Conservation (phyloP, 2,113 vertebrate genomes). For the Antennarius striatus region DNA sequence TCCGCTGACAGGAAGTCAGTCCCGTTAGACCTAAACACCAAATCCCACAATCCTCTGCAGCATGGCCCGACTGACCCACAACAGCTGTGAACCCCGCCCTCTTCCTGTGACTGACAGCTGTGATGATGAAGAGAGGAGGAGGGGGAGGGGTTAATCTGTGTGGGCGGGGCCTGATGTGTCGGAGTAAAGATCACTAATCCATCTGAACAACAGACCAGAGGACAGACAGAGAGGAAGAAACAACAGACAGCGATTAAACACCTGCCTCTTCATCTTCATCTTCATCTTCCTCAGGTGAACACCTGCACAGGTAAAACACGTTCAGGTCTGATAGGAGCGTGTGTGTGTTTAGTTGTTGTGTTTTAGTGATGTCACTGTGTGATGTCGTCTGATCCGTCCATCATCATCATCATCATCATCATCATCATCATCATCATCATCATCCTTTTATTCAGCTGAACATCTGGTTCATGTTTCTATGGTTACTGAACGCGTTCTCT, state of each 20-base stretch:
- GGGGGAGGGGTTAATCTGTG: slow-evolving; percentile 38
- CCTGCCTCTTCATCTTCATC: not conserved
- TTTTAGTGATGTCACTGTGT: not conserved
- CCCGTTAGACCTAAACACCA: not conserved
- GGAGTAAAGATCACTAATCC: slow-evolving; percentile 60
- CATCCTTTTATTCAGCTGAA: too few species aligned
- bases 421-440: not conserved
- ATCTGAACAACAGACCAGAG: slow-evolving; percentile 26
- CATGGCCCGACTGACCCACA: not conserved
- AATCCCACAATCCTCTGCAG: slow-evolving; percentile 18
- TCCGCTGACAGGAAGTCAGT: too few species aligned
- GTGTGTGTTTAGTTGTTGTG: not conserved
- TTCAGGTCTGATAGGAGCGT: fast-evolving
- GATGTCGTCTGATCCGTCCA: not conserved
- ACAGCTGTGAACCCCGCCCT: not conserved
- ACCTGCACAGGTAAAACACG: slow-evolving; percentile 43
- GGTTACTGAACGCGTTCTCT: not conserved
- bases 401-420: not conserved
- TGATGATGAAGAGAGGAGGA: not conserved
- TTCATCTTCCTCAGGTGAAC: slow-evolving; percentile 1
- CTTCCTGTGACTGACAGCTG: slow-evolving; percentile 11
- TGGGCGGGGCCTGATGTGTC: slow-evolving; percentile 46
- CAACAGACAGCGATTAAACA: too few species aligned
- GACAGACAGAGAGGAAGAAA: not conserved
- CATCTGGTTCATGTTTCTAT: too few species aligned